Conservation (phyloP, 2,888 invertebrate genomes). For the Noctuana brunneofusca region DNA sequence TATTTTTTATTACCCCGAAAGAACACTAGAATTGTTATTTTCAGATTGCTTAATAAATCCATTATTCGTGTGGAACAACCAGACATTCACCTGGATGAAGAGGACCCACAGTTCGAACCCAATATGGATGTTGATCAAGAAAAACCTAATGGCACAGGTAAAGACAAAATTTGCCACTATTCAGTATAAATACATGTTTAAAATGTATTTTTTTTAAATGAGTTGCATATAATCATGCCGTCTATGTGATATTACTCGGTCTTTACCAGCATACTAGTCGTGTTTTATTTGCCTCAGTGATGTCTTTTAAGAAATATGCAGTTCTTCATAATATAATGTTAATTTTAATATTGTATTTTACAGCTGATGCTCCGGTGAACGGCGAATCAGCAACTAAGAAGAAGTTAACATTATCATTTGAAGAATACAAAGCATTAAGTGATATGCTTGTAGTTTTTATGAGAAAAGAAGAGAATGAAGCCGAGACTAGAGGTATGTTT, state of each 20-base stretch:
- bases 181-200: neutral
- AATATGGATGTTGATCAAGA: constrained; percentile 83
- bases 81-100: constrained; percentile 95
- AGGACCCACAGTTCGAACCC: constrained; percentile 81
- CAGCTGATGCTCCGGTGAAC: constrained; percentile 52
- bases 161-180: neutral
- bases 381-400: constrained; percentile 83
- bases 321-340: neutral
- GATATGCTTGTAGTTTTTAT: constrained; percentile 95
- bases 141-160: constrained; percentile 53
- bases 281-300: too few species aligned
- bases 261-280: too few species aligned
- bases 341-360: neutral
- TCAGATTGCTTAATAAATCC: constrained; percentile 94
- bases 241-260: too few species aligned
- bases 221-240: too few species aligned
- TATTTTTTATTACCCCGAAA: constrained; percentile 10
- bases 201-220: too few species aligned
- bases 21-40: too few species aligned
- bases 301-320: neutral
- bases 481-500: constrained; percentile 83
- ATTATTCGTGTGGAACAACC: constrained; percentile 99
- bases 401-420: constrained; percentile 92
- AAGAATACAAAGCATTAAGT: constrained; percentile 96
- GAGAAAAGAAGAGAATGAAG: constrained; percentile 90